A percentile compares a stretch with the other conserved stretches of the same genome.
phyloP scores from a whole-genome alignment of 2,113 vertebrate genomes.

The Peucedramus taeniatus region DNA sequence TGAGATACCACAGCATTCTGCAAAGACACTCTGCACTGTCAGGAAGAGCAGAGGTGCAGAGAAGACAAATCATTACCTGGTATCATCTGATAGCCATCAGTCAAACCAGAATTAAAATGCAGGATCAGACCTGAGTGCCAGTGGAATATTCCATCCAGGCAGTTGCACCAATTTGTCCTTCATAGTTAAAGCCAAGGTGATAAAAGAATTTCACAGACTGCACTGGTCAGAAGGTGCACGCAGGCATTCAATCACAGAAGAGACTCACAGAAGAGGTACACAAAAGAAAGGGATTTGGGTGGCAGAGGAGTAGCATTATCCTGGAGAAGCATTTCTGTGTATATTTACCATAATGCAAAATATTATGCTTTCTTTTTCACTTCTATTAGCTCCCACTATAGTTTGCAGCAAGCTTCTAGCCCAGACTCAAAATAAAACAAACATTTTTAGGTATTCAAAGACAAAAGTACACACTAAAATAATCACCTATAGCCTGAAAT shows the following conservation, averaged over 20 bases:
- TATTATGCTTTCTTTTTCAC: neutral
- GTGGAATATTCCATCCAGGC: constrained; percentile 6
- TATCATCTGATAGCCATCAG: neutral
- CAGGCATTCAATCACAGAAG: neutral
- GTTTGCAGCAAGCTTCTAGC: neutral
- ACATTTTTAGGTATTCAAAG: neutral
- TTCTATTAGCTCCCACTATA: neutral
- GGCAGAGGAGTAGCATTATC: neutral
- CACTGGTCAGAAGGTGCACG: neutral
- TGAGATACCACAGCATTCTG: neutral
- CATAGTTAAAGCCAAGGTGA: neutral
- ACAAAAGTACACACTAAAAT: neutral
- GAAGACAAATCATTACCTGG: neutral
- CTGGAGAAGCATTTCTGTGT: neutral
- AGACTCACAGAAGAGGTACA: neutral
- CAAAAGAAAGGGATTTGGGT: neutral
- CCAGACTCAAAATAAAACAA: neutral
- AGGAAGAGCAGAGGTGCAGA: neutral
- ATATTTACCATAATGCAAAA: neutral
- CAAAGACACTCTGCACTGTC: neutral
- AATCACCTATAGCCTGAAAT: neutral
- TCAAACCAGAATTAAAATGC: constrained; percentile 7
- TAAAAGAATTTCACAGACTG: neutral
- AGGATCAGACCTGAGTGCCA: neutral
- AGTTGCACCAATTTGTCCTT: neutral